Conservation (phyloP, 2,113 vertebrate genomes). For the Pagrus major region DNA sequence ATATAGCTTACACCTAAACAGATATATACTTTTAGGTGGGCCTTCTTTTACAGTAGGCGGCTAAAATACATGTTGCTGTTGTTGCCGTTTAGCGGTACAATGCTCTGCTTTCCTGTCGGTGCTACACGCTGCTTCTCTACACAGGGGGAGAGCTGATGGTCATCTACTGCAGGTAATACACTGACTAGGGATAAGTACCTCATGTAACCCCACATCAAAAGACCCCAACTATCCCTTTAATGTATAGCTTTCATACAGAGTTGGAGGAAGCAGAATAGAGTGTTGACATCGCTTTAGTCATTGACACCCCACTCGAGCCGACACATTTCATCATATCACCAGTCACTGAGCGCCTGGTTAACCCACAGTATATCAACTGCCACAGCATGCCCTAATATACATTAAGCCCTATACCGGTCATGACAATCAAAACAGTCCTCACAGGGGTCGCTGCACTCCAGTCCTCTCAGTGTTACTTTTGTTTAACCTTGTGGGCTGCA, state of each 20-base stretch:
- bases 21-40: too few relatives aligned
- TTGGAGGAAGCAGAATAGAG: constrained; percentile 23
- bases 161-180: too few relatives aligned
- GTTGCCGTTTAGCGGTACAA: too few relatives aligned
- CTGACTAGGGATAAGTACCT: too few relatives aligned
- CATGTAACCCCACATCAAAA: too few relatives aligned
- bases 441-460: constrained; percentile 39
- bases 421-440: constrained; percentile 57
- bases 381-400: constrained; percentile 22
- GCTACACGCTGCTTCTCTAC: too few relatives aligned
- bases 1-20: too few relatives aligned
- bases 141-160: too few relatives aligned
- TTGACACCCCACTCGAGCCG: constrained; percentile 39
- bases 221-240: too few relatives aligned
- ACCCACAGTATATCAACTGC: constrained; percentile 44
- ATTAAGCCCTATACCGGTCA: constrained; percentile 34
- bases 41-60: too few relatives aligned
- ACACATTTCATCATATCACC: constrained; percentile 53
- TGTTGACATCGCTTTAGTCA: constrained; percentile 21
- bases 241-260: constrained; percentile 28
- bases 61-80: too few relatives aligned
- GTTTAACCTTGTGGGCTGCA: constrained; percentile 72
- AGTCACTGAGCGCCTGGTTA: constrained; percentile 21
- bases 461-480: constrained; percentile 45
- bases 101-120: too few relatives aligned